Conservation (phyloP, 2,113 vertebrate genomes). For the Otolemur garnettii region DNA sequence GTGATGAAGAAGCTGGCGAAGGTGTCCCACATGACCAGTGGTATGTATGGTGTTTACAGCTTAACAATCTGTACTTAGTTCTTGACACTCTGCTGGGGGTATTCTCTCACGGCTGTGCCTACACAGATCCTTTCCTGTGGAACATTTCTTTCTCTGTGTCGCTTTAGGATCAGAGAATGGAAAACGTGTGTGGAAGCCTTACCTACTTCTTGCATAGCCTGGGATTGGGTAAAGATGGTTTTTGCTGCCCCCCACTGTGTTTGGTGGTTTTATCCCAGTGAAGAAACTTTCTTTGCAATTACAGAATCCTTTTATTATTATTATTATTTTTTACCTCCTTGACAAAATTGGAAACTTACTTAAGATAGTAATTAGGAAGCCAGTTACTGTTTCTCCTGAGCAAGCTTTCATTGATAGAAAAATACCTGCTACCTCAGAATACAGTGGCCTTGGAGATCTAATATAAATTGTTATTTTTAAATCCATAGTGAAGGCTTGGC, state of each 20-base stretch:
- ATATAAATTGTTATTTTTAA: conserved; percentile 47
- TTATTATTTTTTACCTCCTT: neutral
- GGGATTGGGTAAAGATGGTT: neutral
- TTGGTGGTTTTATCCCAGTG: neutral
- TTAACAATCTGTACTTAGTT: neutral
- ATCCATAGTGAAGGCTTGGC: neutral
- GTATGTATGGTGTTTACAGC: conserved; percentile 87
- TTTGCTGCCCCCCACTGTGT: accelerated
- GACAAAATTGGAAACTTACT: neutral
- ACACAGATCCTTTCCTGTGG: neutral
- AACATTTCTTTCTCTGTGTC: neutral
- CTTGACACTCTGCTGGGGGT: no score
- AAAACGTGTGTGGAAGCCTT: neutral
- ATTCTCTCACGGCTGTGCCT: neutral
- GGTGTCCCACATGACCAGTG: conserved; percentile 99
- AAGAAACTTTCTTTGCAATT: neutral
- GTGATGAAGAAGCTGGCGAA: conserved; percentile 99
- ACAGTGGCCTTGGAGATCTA: neutral
- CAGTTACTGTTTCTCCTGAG: conserved; percentile 16
- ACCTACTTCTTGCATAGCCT: neutral
- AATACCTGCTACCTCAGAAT: neutral
- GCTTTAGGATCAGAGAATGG: neutral
- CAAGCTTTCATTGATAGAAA: conserved; percentile 34
- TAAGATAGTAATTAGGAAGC: neutral
- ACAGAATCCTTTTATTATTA: neutral